Base-by-base conservation (phyloP, 2,113 vertebrate species). In the Todiramphus chloris region DNA sequence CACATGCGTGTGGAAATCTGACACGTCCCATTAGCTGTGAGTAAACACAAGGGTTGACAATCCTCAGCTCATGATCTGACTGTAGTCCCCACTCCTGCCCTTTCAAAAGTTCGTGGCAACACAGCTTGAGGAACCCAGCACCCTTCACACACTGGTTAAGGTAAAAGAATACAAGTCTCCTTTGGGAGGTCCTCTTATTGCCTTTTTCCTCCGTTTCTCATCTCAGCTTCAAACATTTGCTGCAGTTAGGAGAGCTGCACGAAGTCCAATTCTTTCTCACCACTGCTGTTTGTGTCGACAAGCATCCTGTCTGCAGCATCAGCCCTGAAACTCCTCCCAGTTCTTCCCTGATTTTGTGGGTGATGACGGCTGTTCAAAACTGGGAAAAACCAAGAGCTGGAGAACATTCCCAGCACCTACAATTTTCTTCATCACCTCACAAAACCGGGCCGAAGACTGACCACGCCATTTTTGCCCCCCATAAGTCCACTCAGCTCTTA, bases 391-490 rank as follows among this genome's bases (percentile, higher is more conserved):
- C 58, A 91, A 79, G 56, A 92, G 44, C 35, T 53, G 25, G 7
- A 94, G 17, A 95, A 64, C 53, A 50, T 23, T 80, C 62, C 31
- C 55, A 83, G 33, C 28, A 85, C 19, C n/a, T 69, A 72, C 85
- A 79, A 69, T 53, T 30, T 75, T 30, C 35, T 58, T 67, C 18
- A 14, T 31, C 43, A 37, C 83, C 24, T 79, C 53, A 83, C 5
- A 91, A 72, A 85, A 76, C 41, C 4, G 6, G 44, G 24, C 11
- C 18, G 21, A 31, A 83, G 24, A 39, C 3, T 66, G 31, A 69
- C 12, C 59, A 33, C 13, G 4, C 12, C 1, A 55, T 17, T 25
- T 28, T 33, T 2, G 0, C 1, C 13, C 14, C 3, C 5, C 1
- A 6, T 9, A 51, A 87, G 16, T 31, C 31, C 67, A 62, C 44